A percentile compares a stretch with the other conserved stretches of the same genome.
Conservation (phyloP, 2,113 vertebrate species). For the Sarotherodon lohbergeri region DNA sequence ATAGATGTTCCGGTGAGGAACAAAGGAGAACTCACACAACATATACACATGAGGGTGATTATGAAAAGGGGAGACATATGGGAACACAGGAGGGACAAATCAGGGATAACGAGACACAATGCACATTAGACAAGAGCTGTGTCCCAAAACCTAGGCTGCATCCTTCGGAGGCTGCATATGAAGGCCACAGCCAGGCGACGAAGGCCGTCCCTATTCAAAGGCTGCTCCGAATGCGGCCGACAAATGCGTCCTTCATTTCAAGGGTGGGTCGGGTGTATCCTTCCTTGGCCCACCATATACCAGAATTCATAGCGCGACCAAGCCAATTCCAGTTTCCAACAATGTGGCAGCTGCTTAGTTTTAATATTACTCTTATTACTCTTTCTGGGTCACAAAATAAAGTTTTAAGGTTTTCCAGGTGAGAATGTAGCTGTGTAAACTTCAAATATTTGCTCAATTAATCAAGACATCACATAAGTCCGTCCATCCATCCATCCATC, state of each 20-base stretch:
- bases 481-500: too few species aligned
- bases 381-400: too few species aligned
- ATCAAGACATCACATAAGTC: too few species aligned
- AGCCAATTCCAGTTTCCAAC: not conserved
- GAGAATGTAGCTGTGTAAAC: too few species aligned
- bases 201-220: not conserved
- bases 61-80: accelerated
- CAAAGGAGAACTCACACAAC: not conserved
- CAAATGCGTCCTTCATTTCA: not conserved
- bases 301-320: not conserved
- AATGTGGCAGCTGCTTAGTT: not conserved
- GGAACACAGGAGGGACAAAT: not conserved
- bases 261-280: accelerated
- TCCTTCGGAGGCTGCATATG: accelerated
- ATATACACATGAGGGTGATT: not conserved
- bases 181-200: not conserved
- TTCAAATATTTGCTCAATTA: too few species aligned
- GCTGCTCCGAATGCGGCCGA: not conserved
- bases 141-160: accelerated
- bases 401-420: too few species aligned
- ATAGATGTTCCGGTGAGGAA: accelerated
- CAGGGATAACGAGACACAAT: not conserved
- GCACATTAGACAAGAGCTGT: not conserved
- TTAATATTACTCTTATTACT: not conserved
- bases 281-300: not conserved